Evolutionary conservation across 1,140 invertebrate genomes (phyloP), one percentile per base, ranked within the genome.

Genomic region (Drosophila biarmipes): DNA sequence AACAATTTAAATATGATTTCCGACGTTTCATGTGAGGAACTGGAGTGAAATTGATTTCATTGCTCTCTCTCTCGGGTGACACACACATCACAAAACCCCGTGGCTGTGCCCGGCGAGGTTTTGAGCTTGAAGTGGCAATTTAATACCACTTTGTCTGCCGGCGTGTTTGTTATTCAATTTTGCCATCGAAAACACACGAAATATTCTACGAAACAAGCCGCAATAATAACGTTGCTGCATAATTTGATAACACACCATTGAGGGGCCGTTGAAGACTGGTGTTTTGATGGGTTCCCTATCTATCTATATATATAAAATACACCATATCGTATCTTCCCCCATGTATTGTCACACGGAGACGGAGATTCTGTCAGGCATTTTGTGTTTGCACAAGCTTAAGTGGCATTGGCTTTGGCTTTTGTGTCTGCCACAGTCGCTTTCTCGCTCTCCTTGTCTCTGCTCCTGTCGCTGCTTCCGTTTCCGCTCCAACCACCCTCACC

Each of bases 141-240:
- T 72, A 87, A 86, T 87, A 56, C 56, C 81, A 85, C 80, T 87
- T 87, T 87, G 61, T 56, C 66, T 51, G 67, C 10, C 14, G 48
- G 35, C 73, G 58, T 76, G 68, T 86, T 87, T 86, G 73, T 78
- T 87, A 81, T 81, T 87, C 64, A 74, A 81, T 86, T 87, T 67
- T 78, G 62, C 37, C 82, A 86, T 80, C 78, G 63, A 77, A 81
- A 74, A 87, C 64, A 78, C 72, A 80, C 71, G 73, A 77, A 67
- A 81, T 74, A 45, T 62, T 54, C 56, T 54, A 46, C 67, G 76
- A 77, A 73, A 86, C 81, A 78, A 78, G 81, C 78, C 73, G 62
- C 81, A 85, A 85, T 80, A 85, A 86, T 85, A 85, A 86, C 78
- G 73, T 80, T 85, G 63, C 43, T 74, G 82, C 56, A 85, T 87